A percentile compares a stretch with the other conserved stretches of the same genome.
phyloP scores from a whole-genome alignment of 2,113 vertebrate species.

The Chlorodrepanis virens region DNA sequence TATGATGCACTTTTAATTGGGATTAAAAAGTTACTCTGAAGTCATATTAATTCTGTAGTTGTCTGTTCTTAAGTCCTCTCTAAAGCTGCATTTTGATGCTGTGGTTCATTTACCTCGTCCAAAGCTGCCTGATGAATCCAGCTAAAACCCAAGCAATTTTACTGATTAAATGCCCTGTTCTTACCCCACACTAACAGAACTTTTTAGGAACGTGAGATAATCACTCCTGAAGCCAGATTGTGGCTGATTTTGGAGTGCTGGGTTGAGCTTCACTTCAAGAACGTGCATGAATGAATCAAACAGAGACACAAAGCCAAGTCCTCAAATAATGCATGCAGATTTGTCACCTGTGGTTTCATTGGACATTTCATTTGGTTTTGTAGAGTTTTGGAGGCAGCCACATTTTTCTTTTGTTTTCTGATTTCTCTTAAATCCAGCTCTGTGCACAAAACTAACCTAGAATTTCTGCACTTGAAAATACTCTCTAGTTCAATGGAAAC shows the following conservation, averaged over 20 bases:
- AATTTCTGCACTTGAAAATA: not conserved
- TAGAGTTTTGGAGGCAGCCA: not conserved
- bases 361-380: not conserved
- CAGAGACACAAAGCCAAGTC: not conserved
- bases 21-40: slow-evolving; percentile 21
- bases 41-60: not conserved
- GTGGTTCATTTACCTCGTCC: not conserved
- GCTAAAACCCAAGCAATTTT: not conserved
- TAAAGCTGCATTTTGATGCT: not conserved
- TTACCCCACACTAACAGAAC: not conserved
- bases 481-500: not conserved
- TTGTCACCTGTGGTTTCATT: not conserved
- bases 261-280: not conserved
- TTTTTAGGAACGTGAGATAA: not conserved
- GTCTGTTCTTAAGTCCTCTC: not conserved
- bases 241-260: not conserved
- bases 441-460: not conserved
- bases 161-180: not conserved
- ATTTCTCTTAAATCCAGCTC: not conserved
- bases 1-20: not conserved
- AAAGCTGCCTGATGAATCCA: not conserved
- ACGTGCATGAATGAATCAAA: not conserved
- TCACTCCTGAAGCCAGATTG: not conserved
- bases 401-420: not conserved
- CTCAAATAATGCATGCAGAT: not conserved